A percentile compares a stretch with the other conserved stretches of the same genome.
These are phyloP conservation scores for Empis stercorea DNA, from an alignment of 2,888 invertebrate genomes.

Conservation along the genomic window DNA sequence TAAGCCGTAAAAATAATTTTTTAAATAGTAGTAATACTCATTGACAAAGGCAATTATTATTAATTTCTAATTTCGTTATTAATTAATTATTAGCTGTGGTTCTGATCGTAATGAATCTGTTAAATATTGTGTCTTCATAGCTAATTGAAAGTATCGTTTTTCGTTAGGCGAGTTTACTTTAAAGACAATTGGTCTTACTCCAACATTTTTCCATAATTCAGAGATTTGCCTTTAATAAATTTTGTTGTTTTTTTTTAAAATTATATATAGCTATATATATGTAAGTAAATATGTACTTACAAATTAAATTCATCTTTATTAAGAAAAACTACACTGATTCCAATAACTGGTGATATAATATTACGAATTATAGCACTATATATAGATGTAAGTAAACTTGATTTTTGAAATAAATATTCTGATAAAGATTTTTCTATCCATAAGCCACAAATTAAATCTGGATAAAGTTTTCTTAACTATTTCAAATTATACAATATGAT, in stretches of 20 bases:
- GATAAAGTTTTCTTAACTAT: conserved; percentile 30
- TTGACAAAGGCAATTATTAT: too few relatives aligned
- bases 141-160: conserved; percentile 36
- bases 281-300: conserved; percentile 19
- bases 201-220: conserved; percentile 35
- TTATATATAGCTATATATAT: background rate
- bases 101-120: conserved; percentile 36
- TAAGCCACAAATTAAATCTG: conserved; percentile 34
- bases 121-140: conserved; percentile 36
- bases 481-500: background rate
- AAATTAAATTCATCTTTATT: conserved; percentile 35
- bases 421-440: conserved; percentile 34
- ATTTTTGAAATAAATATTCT: conserved; percentile 27
- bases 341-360: conserved; percentile 34
- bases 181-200: conserved; percentile 35
- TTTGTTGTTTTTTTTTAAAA: background rate
- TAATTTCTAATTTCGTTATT: conserved; percentile 18
- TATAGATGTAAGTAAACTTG: conserved; percentile 33
- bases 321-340: conserved; percentile 34
- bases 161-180: conserved; percentile 37
- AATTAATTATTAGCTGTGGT: conserved; percentile 33
- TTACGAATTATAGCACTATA: conserved; percentile 35
- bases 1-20: too few relatives aligned
- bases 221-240: conserved; percentile 28
- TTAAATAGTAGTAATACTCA: too few relatives aligned